phyloP scores from a whole-genome alignment of 2,888 invertebrate species.

The Alviniconcha strummeri region DNA sequence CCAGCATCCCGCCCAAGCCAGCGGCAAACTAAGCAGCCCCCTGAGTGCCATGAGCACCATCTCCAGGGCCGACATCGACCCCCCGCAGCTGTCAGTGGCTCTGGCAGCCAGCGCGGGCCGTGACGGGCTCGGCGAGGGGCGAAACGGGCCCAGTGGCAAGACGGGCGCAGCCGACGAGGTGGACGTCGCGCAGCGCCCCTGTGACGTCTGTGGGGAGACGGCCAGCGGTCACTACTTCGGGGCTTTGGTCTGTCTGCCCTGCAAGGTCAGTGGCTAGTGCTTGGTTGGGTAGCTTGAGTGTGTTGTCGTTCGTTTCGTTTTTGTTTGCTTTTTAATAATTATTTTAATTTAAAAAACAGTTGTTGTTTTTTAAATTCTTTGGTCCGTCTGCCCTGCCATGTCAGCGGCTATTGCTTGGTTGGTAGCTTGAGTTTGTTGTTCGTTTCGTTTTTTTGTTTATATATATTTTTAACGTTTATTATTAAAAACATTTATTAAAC shows the following conservation, averaged over 20 bases:
- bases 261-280: constrained; percentile 57
- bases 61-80: not conserved
- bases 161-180: no score
- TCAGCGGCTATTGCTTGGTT: not conserved
- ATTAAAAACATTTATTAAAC: no score
- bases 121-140: no score
- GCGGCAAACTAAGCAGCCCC: not conserved
- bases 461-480: no score
- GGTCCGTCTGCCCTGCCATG: not conserved
- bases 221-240: constrained; percentile 68
- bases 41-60: not conserved
- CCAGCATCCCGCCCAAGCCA: not conserved
- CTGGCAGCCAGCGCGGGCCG: not conserved
- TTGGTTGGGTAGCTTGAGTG: not conserved
- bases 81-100: not conserved
- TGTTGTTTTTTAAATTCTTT: no score
- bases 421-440: no score
- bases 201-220: constrained; percentile 65
- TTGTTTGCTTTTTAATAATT: not conserved
- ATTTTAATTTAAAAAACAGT: no score
- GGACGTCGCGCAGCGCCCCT: constrained; percentile 33
- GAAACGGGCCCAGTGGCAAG: no score
- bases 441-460: no score
- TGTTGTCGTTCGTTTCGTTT: not conserved
- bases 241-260: constrained; percentile 66